These are phyloP conservation scores for Pteromalus puparum DNA, from an alignment of 1,140 invertebrate species.

Conservation along the genomic window DNA sequence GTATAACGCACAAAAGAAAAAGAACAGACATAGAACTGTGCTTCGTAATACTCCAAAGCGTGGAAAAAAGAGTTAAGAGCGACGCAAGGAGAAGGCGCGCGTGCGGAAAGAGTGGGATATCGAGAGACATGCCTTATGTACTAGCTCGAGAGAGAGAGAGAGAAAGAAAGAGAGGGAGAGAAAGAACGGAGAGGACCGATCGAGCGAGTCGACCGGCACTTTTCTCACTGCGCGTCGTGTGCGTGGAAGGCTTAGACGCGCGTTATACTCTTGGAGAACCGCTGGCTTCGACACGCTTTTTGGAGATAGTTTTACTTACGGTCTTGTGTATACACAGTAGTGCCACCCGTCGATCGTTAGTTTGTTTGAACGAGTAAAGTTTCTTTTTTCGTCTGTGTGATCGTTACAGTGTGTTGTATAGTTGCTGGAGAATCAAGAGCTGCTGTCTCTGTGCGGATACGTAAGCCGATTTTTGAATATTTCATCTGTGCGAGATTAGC, in stretches of 20 bases:
- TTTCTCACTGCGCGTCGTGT: constrained; percentile 17
- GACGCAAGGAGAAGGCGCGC: background rate
- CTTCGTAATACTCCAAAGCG: background rate
- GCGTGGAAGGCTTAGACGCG: background rate
- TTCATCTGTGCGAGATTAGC: no score
- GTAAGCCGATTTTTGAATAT: no score
- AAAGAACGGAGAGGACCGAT: constrained; percentile 24
- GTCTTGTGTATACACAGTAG: background rate
- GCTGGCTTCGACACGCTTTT: background rate
- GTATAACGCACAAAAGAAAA: background rate
- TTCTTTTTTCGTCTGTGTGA: no score
- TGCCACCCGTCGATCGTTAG: background rate
- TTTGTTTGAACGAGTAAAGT: background rate
- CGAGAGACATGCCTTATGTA: background rate
- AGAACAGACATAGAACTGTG: background rate
- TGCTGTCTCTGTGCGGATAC: no score
- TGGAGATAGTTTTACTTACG: background rate
- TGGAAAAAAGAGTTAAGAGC: background rate
- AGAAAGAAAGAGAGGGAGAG: constrained; percentile 17
- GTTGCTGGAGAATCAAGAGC: no score
- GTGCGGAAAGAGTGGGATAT: background rate
- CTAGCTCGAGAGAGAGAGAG: constrained; percentile 7
- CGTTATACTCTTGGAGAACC: background rate
- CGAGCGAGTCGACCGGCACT: constrained; percentile 54
- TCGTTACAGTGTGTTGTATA: no score